phyloP scores from a whole-genome alignment of 2,888 invertebrate genomes.

The Cataglyphis albicans region DNA sequence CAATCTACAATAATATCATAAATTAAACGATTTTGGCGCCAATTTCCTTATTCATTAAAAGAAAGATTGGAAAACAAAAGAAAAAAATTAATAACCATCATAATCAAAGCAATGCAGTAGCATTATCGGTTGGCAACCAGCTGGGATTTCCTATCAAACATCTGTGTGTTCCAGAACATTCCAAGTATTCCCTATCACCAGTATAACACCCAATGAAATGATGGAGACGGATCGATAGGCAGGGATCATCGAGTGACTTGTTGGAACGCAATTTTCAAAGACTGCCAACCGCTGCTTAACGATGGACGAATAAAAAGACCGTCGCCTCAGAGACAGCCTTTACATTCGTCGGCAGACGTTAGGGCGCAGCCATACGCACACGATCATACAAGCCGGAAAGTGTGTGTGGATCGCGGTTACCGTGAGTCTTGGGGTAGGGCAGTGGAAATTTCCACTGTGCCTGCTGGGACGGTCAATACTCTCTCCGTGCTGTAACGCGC shows the following conservation, averaged over 20 bases:
- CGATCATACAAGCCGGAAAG: slow-evolving; percentile 63
- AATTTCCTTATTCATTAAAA: background rate
- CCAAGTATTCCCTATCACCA: background rate
- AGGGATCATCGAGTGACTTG: background rate
- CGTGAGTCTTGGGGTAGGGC: slow-evolving; percentile 83
- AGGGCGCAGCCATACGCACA: slow-evolving; percentile 66
- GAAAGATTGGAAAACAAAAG: background rate
- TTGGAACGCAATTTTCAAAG: background rate
- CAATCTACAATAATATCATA: background rate
- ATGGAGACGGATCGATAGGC: background rate
- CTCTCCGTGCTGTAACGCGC: slow-evolving; percentile 79
- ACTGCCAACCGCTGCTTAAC: slow-evolving; percentile 43
- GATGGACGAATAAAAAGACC: slow-evolving; percentile 47
- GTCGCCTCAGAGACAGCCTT: slow-evolving; percentile 58
- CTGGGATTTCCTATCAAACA: slow-evolving; percentile 23
- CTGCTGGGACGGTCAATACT: slow-evolving; percentile 85
- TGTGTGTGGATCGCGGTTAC: slow-evolving; percentile 69
- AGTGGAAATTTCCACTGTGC: slow-evolving; percentile 85
- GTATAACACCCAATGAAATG: background rate
- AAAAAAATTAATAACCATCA: slow-evolving; percentile 32
- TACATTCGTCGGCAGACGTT: slow-evolving; percentile 67
- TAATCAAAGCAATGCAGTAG: slow-evolving; percentile 29
- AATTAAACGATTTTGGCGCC: background rate
- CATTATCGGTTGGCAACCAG: background rate
- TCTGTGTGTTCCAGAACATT: slow-evolving; percentile 25